phyloP scores from a whole-genome alignment of 2,797 vertebrate species.

The Lacerta viridis region DNA sequence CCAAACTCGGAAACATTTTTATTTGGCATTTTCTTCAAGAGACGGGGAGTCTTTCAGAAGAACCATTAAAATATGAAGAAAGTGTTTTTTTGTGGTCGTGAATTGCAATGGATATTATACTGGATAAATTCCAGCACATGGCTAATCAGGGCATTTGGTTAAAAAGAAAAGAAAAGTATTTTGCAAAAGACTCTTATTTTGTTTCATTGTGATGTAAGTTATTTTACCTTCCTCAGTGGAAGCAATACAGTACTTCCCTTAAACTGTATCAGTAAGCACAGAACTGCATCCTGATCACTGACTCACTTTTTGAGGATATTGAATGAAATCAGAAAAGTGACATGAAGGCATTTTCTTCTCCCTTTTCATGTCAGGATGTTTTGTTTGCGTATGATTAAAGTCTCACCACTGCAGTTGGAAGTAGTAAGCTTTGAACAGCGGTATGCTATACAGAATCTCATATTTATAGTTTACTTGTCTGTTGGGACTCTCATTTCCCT shows the following conservation, averaged over 20 bases:
- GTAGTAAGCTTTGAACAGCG: constrained; percentile 9
- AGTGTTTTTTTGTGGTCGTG: background rate
- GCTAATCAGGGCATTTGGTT: constrained; percentile 62
- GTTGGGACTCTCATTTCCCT: background rate
- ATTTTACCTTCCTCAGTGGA: constrained; percentile 43
- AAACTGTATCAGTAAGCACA: constrained; percentile 72
- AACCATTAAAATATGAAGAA: background rate
- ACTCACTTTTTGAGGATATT: constrained; percentile 61
- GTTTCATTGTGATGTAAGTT: constrained; percentile 53
- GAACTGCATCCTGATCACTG: constrained; percentile 68
- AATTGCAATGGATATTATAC: background rate
- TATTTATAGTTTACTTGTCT: constrained; percentile 2
- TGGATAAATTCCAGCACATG: constrained; percentile 16
- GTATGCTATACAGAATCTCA: background rate
- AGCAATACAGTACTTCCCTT: constrained; percentile 69
- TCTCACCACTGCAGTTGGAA: background rate
- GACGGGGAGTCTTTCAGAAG: background rate
- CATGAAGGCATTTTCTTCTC: constrained; percentile 61
- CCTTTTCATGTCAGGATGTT: constrained; percentile 17
- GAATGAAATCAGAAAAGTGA: constrained; percentile 69
- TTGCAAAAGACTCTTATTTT: constrained; percentile 71
- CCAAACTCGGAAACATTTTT: background rate
- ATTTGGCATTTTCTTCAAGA: background rate
- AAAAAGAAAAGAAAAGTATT: constrained; percentile 3
- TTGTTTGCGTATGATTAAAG: constrained; percentile 31